Evolutionary conservation across 2,113 vertebrate genomes (phyloP).

Genomic region (Spea multiplicata): DNA sequence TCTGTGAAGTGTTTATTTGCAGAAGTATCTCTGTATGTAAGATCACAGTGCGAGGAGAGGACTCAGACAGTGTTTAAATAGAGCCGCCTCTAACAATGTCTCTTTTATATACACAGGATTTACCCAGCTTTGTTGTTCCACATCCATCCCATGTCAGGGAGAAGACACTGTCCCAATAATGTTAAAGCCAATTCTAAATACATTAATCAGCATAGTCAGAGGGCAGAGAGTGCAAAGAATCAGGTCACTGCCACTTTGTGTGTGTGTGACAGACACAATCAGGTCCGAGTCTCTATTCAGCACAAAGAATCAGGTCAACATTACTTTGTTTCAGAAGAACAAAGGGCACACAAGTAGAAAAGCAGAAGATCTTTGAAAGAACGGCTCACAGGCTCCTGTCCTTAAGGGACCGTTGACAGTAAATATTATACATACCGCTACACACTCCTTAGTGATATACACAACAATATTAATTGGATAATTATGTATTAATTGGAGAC

Average conservation of each 20-base stretch:
- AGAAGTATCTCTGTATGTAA: constrained; percentile 38
- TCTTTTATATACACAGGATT: constrained; percentile 20
- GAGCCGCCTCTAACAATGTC: constrained; percentile 24
- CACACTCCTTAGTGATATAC: not conserved
- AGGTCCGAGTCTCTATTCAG: not conserved
- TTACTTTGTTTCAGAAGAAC: not conserved
- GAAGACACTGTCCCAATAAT: constrained; percentile 3
- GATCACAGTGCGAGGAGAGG: constrained; percentile 22
- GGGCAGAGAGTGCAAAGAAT: constrained; percentile 8
- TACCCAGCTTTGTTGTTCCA: constrained; percentile 2
- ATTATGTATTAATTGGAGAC: not conserved
- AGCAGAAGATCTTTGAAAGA: not conserved
- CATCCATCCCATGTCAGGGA: not conserved
- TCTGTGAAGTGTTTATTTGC: constrained; percentile 40
- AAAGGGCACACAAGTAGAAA: not conserved
- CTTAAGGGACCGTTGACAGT: not conserved
- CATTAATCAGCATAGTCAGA: not conserved
- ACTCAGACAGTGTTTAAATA: constrained; percentile 36
- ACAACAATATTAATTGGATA: not conserved
- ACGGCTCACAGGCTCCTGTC: too few relatives aligned
- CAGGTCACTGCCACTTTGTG: constrained; percentile 5
- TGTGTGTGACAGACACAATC: not conserved
- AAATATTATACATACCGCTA: not conserved
- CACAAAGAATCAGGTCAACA: not conserved
- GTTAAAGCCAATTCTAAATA: not conserved